Conservation (phyloP, 2,797 vertebrate species). For the Crocidura indochinensis region DNA sequence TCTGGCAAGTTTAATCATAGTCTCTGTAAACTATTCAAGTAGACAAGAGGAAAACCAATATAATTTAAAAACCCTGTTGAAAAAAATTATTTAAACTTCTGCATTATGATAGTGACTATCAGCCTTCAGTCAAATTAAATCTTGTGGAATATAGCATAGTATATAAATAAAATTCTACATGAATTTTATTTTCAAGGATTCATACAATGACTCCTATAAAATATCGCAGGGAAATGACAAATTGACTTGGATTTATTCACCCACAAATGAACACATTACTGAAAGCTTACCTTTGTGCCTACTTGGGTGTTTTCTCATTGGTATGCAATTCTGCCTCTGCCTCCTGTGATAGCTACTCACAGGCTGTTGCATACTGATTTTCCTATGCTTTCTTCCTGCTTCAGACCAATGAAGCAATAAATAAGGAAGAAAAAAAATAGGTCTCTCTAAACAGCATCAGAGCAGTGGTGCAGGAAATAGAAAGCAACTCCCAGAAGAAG, state of each 20-base stretch:
- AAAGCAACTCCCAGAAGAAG: constrained; percentile 89
- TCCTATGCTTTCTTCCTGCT: constrained; percentile 88
- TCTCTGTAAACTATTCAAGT: constrained; percentile 9
- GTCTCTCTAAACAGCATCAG: constrained; percentile 87
- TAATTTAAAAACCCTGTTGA: constrained; percentile 56
- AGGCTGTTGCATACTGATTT: constrained; percentile 88
- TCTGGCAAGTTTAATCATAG: background rate
- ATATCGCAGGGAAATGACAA: background rate
- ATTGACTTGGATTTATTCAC: constrained; percentile 54
- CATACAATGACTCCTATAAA: constrained; percentile 36
- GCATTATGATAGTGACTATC: constrained; percentile 15
- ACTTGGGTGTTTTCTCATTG: constrained; percentile 79
- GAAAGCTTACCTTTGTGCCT: constrained; percentile 71
- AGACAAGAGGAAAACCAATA: background rate
- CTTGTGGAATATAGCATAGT: background rate
- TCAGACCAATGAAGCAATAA: constrained; percentile 91
- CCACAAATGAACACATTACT: constrained; percentile 62
- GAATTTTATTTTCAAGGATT: constrained; percentile 6
- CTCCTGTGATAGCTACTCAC: constrained; percentile 84
- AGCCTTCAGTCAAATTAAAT: constrained; percentile 62
- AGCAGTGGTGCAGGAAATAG: constrained; percentile 91
- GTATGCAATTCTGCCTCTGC: constrained; percentile 78
- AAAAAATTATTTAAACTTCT: constrained; percentile 63
- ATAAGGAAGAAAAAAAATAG: constrained; percentile 86
- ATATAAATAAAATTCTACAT: background rate